Percentiles rank a stretch among this genome's conserved stretches.
These are phyloP conservation scores for Meganola albula DNA, from an alignment of 2,888 invertebrate species.

Conservation along the genomic window DNA sequence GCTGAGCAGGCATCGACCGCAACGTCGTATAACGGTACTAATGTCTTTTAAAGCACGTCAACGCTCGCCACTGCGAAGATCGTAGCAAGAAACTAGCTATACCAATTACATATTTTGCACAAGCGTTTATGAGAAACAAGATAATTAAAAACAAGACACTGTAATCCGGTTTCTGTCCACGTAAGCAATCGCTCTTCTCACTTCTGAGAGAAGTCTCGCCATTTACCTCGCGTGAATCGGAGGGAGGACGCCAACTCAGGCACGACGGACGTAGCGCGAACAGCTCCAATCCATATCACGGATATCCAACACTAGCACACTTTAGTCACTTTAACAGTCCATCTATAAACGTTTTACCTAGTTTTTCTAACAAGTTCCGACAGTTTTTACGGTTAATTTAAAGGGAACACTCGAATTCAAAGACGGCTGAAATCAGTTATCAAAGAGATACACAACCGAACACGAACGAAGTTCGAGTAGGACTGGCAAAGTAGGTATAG, in stretches of 20 bases:
- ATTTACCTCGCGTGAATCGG: conserved; percentile 68
- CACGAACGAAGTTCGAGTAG: conserved; percentile 45
- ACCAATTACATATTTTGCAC: conserved; percentile 40
- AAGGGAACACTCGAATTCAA: conserved; percentile 59
- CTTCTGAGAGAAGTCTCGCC: conserved; percentile 55
- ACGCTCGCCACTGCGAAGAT: conserved; percentile 33
- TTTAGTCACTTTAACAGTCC: conserved; percentile 40
- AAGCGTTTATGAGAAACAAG: conserved; percentile 39
- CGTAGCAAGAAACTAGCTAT: conserved; percentile 32
- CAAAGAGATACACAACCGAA: conserved; percentile 36
- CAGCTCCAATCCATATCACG: conserved; percentile 63
- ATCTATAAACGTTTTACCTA: conserved; percentile 33
- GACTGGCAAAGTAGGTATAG: conserved; percentile 49
- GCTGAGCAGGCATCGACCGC: conserved; percentile 51
- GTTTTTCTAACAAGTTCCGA: conserved; percentile 37
- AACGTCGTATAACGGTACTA: conserved; percentile 64
- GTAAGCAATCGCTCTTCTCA: conserved; percentile 58
- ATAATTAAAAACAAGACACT: conserved; percentile 47
- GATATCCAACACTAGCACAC: conserved; percentile 50
- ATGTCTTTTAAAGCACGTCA: conserved; percentile 47
- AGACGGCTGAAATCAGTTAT: conserved; percentile 48
- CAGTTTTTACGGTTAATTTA: conserved; percentile 41
- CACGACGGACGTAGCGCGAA: conserved; percentile 57
- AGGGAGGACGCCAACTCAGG: conserved; percentile 67
- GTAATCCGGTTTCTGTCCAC: conserved; percentile 64